phyloP scores from a whole-genome alignment of 2,113 vertebrate genomes.

The Microcebus tavaratra region DNA sequence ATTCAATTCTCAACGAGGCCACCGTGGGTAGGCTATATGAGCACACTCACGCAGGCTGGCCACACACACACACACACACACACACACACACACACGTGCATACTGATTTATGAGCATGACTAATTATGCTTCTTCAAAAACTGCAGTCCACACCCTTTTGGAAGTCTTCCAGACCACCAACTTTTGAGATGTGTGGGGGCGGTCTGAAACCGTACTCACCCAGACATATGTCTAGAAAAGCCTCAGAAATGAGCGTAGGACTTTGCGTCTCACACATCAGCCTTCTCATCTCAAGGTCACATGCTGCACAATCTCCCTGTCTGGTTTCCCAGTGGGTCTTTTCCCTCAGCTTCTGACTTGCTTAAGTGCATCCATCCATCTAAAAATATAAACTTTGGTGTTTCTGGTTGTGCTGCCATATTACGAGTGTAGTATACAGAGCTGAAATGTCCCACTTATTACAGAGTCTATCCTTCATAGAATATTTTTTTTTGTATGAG shows the following conservation, averaged over 20 bases:
- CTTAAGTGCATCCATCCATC: background rate
- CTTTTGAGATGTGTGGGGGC: background rate
- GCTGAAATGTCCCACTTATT: background rate
- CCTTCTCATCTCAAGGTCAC: background rate
- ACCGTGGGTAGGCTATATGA: background rate
- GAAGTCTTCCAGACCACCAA: slow-evolving; percentile 46
- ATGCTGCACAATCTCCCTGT: background rate
- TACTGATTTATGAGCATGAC: background rate
- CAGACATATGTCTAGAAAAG: background rate
- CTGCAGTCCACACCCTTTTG: background rate
- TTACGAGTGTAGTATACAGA: too few relatives aligned
- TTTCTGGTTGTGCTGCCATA: background rate
- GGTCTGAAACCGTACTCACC: background rate
- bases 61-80: background rate
- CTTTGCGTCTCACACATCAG: background rate
- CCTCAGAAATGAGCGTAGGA: background rate
- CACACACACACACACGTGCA: background rate
- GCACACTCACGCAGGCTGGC: background rate
- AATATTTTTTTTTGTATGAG: background rate
- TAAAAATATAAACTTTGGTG: background rate
- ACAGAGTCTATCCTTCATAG: background rate
- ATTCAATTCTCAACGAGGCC: too few relatives aligned
- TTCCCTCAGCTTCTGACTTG: background rate
- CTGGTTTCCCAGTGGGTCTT: background rate
- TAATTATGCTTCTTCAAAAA: slow-evolving; percentile 39